phyloP scores from a whole-genome alignment of 2,888 invertebrate species.

The Tortrix viridana region DNA sequence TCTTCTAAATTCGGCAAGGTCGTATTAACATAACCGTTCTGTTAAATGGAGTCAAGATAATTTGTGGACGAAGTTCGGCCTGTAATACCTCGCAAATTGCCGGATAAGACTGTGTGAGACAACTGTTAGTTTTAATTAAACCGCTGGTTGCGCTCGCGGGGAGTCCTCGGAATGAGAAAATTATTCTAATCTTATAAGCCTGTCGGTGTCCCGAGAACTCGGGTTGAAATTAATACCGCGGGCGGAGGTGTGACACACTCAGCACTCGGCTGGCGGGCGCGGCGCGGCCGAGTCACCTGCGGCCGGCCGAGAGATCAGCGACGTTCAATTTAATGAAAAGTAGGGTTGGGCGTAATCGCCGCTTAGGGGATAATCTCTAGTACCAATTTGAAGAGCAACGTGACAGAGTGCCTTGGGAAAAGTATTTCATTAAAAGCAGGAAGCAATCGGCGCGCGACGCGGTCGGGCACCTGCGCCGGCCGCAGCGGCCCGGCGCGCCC shows the following conservation, averaged over 20 bases:
- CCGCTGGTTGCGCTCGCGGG: constrained; percentile 79
- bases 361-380: constrained; percentile 74
- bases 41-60: constrained; percentile 83
- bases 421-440: constrained; percentile 71
- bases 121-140: constrained; percentile 85
- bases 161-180: constrained; percentile 79
- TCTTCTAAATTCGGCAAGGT: constrained; percentile 75
- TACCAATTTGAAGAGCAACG: constrained; percentile 74
- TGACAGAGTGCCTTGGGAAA: constrained; percentile 66
- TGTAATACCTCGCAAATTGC: constrained; percentile 84
- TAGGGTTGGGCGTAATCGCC: constrained; percentile 66
- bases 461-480: constrained; percentile 58
- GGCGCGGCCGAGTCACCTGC: constrained; percentile 30
- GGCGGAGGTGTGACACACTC: constrained; percentile 43
- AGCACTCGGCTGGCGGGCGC: constrained; percentile 33
- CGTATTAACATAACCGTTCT: constrained; percentile 82
- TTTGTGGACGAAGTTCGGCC: constrained; percentile 82
- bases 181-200: constrained; percentile 83
- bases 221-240: constrained; percentile 74
- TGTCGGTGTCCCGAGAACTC: constrained; percentile 73
- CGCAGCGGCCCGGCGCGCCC: constrained; percentile 36
- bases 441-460: constrained; percentile 52
- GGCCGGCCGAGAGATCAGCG: constrained; percentile 53
- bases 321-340: constrained; percentile 75
- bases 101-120: constrained; percentile 84